phyloP scores from a whole-genome alignment of 2,113 vertebrate genomes.

The Trichechus manatus region DNA sequence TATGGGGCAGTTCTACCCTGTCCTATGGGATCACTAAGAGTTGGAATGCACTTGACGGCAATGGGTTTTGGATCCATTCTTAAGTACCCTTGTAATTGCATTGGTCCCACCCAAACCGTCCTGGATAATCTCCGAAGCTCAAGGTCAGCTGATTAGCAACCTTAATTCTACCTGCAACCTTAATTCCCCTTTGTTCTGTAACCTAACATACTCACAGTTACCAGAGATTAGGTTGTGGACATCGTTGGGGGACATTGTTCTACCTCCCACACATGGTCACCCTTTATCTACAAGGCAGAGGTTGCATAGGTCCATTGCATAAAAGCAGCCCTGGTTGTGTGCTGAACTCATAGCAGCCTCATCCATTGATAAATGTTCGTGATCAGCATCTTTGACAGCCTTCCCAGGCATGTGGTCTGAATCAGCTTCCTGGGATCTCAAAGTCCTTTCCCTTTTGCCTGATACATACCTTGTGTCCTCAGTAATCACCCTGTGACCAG shows the following conservation, averaged over 20 bases:
- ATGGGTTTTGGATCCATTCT: too few species aligned
- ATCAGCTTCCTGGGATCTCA: conserved; percentile 26
- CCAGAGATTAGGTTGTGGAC: neutral
- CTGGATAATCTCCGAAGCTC: neutral
- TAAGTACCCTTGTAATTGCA: neutral
- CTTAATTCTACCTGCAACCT: neutral
- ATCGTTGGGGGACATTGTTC: neutral
- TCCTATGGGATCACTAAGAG: too few species aligned
- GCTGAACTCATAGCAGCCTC: neutral
- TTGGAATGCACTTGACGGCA: too few species aligned
- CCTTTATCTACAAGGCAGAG: neutral
- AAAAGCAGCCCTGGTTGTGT: neutral
- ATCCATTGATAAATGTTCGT: conserved; percentile 5
- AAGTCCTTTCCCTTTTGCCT: conserved; percentile 46
- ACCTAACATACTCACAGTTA: neutral
- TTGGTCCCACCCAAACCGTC: neutral
- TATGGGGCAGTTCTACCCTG: too few species aligned
- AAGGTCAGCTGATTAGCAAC: neutral
- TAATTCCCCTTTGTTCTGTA: neutral
- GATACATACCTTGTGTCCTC: conserved; percentile 32
- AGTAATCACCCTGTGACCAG: conserved; percentile 35
- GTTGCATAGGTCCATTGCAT: neutral
- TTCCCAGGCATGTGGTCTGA: conserved; percentile 50
- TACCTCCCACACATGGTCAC: neutral
- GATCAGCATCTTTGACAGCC: conserved; percentile 37